These are phyloP conservation scores for Protomyctophum bolini DNA, from an alignment of 2,113 vertebrate genomes.

Conservation along the genomic window DNA sequence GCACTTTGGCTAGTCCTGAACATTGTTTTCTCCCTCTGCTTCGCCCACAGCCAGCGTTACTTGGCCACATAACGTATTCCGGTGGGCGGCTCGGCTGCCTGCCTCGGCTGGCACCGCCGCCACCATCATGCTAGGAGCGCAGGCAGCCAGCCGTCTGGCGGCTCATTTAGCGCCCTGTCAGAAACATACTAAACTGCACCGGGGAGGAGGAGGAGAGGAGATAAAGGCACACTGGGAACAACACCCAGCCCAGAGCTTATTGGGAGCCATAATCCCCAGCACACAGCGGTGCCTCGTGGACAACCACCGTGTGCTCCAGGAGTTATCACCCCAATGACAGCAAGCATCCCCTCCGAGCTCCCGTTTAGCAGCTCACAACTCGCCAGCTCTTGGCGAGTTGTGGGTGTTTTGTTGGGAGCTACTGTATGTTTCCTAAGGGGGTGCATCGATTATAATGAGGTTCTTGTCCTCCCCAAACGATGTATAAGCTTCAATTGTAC, in stretches of 20 bases:
- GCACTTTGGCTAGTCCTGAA: background rate
- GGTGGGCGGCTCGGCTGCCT: constrained; percentile 23
- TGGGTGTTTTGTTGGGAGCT: background rate
- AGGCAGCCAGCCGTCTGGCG: constrained; percentile 16
- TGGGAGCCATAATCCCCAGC: constrained; percentile 48
- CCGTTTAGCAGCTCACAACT: constrained; percentile 28
- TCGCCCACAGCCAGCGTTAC: background rate
- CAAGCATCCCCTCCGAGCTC: background rate
- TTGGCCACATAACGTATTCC: constrained; percentile 24
- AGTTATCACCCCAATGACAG: constrained; percentile 44
- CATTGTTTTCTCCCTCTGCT: background rate
- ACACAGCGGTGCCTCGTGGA: constrained; percentile 40
- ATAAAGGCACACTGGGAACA: constrained; percentile 57
- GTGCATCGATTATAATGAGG: too few species aligned
- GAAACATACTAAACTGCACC: constrained; percentile 11
- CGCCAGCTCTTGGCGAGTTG: constrained; percentile 17
- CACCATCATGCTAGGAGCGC: constrained; percentile 7
- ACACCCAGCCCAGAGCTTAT: constrained; percentile 43
- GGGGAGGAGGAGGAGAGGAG: constrained; percentile 40
- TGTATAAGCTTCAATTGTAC: too few species aligned
- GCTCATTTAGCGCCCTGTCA: constrained; percentile 51
- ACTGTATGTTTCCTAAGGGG: too few species aligned
- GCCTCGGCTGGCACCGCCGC: constrained; percentile 20
- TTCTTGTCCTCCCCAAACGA: too few species aligned
- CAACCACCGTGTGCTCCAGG: constrained; percentile 36